These are phyloP conservation scores for Haliaeetus leucogaster DNA, from an alignment of 2,113 vertebrate genomes.

Conservation along the genomic window DNA sequence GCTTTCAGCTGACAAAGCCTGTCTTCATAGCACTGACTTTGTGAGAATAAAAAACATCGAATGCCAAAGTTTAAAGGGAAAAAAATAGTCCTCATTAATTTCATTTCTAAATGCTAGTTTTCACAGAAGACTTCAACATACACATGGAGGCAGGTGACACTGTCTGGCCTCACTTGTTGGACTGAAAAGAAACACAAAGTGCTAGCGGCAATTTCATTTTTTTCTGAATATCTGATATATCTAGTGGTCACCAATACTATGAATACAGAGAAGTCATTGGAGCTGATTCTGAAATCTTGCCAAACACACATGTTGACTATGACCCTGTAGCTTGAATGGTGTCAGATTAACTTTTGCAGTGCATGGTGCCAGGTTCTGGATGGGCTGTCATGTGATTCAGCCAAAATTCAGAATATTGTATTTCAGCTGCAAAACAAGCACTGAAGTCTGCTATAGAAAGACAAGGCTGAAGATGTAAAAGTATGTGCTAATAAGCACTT, in stretches of 20 bases:
- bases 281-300: neutral
- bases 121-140: neutral
- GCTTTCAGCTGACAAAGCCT: neutral
- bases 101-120: neutral
- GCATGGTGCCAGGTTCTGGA: neutral
- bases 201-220: neutral
- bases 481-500: neutral
- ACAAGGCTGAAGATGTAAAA: neutral
- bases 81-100: neutral
- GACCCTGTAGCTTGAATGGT: neutral
- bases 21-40: neutral
- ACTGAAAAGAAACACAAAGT: neutral
- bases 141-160: neutral
- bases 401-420: neutral
- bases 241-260: neutral
- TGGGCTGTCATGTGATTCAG: neutral
- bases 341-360: neutral
- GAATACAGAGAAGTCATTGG: neutral
- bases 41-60: neutral
- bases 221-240: neutral
- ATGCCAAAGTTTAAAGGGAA: neutral
- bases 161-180: neutral
- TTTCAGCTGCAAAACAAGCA: neutral
- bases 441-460: neutral
- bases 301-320: neutral